phyloP scores from a whole-genome alignment of 1,140 invertebrate species.

The Lasioglossum albipes region DNA sequence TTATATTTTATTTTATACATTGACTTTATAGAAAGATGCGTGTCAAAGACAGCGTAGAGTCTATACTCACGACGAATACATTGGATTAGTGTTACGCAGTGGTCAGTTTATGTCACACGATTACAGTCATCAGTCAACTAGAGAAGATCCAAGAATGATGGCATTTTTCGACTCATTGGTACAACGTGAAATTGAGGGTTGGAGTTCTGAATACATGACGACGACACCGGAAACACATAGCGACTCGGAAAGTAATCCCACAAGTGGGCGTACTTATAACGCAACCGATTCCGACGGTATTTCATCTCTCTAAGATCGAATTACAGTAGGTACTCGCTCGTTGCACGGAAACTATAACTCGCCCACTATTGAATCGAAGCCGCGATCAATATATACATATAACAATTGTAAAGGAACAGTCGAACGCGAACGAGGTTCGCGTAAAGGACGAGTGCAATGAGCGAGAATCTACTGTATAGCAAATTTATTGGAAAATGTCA shows the following conservation, averaged over 20 bases:
- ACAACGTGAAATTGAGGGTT: slow-evolving; percentile 92
- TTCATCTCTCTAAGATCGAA: background rate
- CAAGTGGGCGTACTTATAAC: slow-evolving; percentile 59
- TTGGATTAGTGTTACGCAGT: slow-evolving; percentile 89
- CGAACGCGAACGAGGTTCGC: too few relatives aligned
- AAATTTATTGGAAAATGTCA: background rate
- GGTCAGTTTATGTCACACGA: slow-evolving; percentile 89
- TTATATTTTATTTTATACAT: slow-evolving; percentile 19
- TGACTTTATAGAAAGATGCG: slow-evolving; percentile 66
- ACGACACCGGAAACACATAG: slow-evolving; percentile 66
- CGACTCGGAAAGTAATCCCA: slow-evolving; percentile 70
- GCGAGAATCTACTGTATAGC: too few relatives aligned
- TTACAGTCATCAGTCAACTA: slow-evolving; percentile 90
- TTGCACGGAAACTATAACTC: too few relatives aligned
- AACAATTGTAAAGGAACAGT: too few relatives aligned
- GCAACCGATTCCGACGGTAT: slow-evolving; percentile 74
- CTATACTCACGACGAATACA: slow-evolving; percentile 93
- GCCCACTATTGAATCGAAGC: too few relatives aligned
- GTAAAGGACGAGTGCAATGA: too few relatives aligned
- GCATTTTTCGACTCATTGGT: slow-evolving; percentile 97
- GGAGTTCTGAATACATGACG: slow-evolving; percentile 78
- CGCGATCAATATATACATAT: too few relatives aligned
- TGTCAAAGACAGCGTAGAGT: slow-evolving; percentile 86
- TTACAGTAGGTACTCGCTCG: background rate
- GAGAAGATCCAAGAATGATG: slow-evolving; percentile 96